phyloP scores from a whole-genome alignment of 2,113 vertebrate species.

The Lagenorhynchus albirostris region DNA sequence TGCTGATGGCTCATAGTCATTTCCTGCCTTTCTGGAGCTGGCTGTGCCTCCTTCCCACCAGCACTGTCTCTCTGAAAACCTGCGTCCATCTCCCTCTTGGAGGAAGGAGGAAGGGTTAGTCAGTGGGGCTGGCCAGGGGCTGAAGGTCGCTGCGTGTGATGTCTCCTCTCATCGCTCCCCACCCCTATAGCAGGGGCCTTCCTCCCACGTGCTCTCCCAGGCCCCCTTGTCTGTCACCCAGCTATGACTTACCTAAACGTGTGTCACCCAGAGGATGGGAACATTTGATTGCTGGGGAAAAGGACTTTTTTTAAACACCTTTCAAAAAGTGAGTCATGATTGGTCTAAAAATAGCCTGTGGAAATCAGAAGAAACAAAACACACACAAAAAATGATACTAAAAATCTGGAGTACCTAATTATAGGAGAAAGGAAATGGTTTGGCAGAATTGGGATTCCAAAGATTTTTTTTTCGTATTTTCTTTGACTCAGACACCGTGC shows the following conservation, averaged over 20 bases:
- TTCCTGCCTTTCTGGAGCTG: background rate
- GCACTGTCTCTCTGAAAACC: background rate
- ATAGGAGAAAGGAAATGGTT: conserved; percentile 66
- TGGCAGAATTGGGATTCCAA: conserved; percentile 61
- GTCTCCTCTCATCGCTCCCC: background rate
- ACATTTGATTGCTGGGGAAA: conserved; percentile 54
- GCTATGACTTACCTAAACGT: conserved; percentile 19
- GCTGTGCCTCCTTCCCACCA: background rate
- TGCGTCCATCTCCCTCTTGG: background rate
- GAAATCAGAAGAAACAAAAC: conserved; percentile 72
- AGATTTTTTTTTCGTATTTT: conserved; percentile 52
- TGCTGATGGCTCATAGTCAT: background rate
- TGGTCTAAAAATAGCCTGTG: conserved; percentile 73
- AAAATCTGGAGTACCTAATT: conserved; percentile 70
- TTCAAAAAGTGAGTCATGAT: conserved; percentile 74
- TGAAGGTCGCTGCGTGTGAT: background rate
- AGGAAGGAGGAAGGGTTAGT: background rate
- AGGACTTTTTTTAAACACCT: background rate
- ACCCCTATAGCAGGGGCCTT: background rate
- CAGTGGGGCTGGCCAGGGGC: too few relatives aligned
- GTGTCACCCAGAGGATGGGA: conserved; percentile 40
- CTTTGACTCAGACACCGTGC: conserved; percentile 54
- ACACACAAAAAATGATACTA: conserved; percentile 48
- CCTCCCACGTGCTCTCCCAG: background rate
- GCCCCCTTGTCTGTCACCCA: background rate